phyloP scores from a whole-genome alignment of 2,113 vertebrate species.

The Leucoraja erinaceus region DNA sequence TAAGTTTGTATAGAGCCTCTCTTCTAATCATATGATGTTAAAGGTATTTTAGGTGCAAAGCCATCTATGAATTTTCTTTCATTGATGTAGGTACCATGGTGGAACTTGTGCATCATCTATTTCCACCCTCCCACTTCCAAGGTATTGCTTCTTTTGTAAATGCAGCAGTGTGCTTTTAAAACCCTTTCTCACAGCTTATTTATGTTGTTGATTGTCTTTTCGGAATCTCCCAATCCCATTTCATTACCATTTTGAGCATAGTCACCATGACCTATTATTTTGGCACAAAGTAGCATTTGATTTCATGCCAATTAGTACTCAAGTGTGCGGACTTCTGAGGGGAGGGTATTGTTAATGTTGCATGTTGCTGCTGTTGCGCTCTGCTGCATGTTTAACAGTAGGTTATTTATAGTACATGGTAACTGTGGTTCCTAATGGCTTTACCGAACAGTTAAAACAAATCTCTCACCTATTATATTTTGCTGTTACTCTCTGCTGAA shows the following conservation, averaged over 20 bases:
- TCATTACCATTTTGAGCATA: not conserved
- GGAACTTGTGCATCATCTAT: constrained; percentile 73
- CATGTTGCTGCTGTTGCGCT: constrained; percentile 32
- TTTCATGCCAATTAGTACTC: not conserved
- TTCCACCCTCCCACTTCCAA: constrained; percentile 73
- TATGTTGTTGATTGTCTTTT: constrained; percentile 38
- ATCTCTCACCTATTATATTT: not conserved
- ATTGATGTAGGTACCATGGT: constrained; percentile 68
- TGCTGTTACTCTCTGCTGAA: not conserved
- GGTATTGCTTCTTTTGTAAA: constrained; percentile 53
- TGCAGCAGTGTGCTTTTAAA: constrained; percentile 40
- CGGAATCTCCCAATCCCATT: not conserved
- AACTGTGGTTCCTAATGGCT: not conserved
- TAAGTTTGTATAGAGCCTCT: not conserved
- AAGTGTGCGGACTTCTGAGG: not conserved
- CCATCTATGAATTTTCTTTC: constrained; percentile 55
- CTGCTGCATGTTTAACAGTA: constrained; percentile 31
- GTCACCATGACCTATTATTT: not conserved
- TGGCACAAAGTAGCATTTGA: constrained; percentile 10
- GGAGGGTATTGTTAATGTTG: not conserved
- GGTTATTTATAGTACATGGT: not conserved
- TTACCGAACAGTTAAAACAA: not conserved
- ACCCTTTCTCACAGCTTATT: constrained; percentile 43
- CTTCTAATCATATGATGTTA: constrained; percentile 8
- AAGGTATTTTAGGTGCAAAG: not conserved